Evolutionary conservation across 2,113 vertebrate species (phyloP), one percentile per base, ranked within the genome.

Genomic region (Eupsittula cactorum): DNA sequence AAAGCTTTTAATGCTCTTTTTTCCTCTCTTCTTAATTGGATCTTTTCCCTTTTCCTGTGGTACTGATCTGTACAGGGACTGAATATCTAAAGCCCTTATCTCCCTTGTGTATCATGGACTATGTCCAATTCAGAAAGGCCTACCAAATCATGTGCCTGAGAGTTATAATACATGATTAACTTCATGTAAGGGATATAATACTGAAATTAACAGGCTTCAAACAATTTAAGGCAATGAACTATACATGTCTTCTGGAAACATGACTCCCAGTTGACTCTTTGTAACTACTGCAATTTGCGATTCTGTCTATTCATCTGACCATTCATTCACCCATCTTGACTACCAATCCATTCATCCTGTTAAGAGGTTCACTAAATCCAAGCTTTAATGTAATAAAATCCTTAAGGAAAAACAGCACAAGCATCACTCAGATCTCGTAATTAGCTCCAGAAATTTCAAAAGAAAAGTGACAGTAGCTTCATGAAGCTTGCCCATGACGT

Each of bases 31-130:
- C 52, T 44, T 57, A 29, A 10, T 4, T 33, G 41, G 11, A 20
- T 15, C 70, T 50, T 24, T 9, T 39, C 76, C 70, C 68, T 74
- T 78, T 44, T 52, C 63, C 71, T 79, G 37, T 31, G n/a, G 68
- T 29, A 18, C 69, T 87, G 60, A 23, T 33, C 69, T 13, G 78
- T 50, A 59, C 18, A 67, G 37, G 62, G 16, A 39, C 57, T 27
- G 14, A 65, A 49, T 15, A 42, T 9, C 86, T 55, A 35, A 39
- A 50, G 39, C 82, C 64, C 83, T 88, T 16, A 37, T 27, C 41
- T 63, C 64, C 50, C 68, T 8, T 11, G 16, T 21, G 14, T 5
- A 39, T 19, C 2, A 1, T 0, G 37, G 25, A 5, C 16, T 1
- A 5, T 0, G 11, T 13, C 44, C 50, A 57, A 0, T 2, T 33